A percentile compares a stretch with the other conserved stretches of the same genome.
Evolutionary conservation across 2,113 vertebrate species (phyloP).

Genomic region (Picathartes gymnocephalus): DNA sequence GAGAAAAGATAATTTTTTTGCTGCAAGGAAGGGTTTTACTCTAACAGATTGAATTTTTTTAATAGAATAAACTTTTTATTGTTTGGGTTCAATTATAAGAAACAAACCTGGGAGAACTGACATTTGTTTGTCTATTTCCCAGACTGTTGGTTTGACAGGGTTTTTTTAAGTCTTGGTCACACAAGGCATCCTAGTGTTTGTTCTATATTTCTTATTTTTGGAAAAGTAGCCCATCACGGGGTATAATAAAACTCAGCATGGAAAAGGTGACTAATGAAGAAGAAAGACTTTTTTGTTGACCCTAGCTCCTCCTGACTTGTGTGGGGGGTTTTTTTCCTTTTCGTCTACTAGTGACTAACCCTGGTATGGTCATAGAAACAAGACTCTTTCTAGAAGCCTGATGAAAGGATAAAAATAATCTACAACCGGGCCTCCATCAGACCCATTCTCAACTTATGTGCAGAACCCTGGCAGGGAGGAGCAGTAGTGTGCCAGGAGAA

Average conservation of each 20-base stretch:
- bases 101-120: neutral
- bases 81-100: neutral
- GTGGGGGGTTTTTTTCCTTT: neutral
- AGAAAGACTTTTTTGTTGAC: neutral
- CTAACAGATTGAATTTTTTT: conserved; percentile 8
- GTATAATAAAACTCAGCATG: neutral
- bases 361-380: neutral
- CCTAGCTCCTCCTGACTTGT: neutral
- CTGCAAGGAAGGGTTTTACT: neutral
- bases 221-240: neutral
- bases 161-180: neutral
- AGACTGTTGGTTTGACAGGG: neutral
- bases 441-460: neutral
- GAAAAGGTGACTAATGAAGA: neutral
- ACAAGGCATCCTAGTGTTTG: neutral
- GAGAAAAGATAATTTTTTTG: neutral
- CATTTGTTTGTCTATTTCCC: conserved; percentile 1
- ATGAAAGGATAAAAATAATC: neutral
- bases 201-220: neutral
- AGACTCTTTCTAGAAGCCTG: neutral
- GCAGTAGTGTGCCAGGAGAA: neutral
- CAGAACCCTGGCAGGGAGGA: neutral
- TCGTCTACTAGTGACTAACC: neutral
- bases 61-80: conserved; percentile 8
- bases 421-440: neutral